Evolutionary conservation across 2,113 vertebrate genomes (phyloP).

Genomic region (Semicossyphus pulcher): DNA sequence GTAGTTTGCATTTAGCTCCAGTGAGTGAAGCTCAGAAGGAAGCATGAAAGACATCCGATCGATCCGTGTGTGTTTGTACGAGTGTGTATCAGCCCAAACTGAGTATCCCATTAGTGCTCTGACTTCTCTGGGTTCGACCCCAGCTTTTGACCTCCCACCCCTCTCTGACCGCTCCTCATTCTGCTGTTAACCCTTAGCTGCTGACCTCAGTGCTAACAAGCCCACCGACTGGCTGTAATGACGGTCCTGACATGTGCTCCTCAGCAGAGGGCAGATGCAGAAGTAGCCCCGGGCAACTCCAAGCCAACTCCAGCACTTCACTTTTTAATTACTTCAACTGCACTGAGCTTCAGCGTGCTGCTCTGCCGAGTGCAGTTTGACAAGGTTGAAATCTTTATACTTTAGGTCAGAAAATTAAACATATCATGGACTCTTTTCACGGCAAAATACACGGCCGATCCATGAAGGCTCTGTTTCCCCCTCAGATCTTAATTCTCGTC

Average conservation of each 20-base stretch:
- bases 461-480: neutral
- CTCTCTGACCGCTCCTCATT: slow-evolving; percentile 18
- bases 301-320: slow-evolving; percentile 2
- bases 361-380: neutral
- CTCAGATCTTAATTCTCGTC: slow-evolving; percentile 26
- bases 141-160: slow-evolving; percentile 32
- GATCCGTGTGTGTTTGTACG: neutral
- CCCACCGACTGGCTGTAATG: slow-evolving; percentile 14
- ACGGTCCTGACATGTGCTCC: slow-evolving; percentile 30
- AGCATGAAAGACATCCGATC: neutral
- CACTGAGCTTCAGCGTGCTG: neutral
- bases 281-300: neutral
- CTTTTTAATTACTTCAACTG: slow-evolving; percentile 46
- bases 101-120: slow-evolving; percentile 38
- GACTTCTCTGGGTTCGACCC: neutral
- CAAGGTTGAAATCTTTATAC: neutral
- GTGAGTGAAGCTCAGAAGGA: neutral
- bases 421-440: neutral
- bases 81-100: no score
- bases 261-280: slow-evolving; percentile 40
- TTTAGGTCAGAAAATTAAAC: neutral
- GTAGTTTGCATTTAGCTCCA: neutral
- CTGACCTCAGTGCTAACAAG: slow-evolving; percentile 60
- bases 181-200: slow-evolving; percentile 41
- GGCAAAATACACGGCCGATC: neutral